Conservation (phyloP, 2,888 invertebrate species). For the Anticlea derivata region DNA sequence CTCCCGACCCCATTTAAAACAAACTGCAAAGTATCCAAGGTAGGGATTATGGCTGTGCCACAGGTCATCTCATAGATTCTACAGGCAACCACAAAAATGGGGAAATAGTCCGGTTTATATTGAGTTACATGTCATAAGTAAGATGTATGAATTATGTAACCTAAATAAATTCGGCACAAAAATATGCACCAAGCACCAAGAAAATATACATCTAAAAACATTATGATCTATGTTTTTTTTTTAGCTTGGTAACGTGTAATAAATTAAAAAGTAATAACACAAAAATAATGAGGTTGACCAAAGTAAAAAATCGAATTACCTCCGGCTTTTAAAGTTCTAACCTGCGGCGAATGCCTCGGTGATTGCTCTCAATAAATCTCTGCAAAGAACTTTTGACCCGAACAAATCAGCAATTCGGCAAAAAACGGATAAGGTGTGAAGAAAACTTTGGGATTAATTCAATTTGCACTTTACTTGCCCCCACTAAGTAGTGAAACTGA, state of each 20-base stretch:
- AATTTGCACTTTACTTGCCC: constrained; percentile 22
- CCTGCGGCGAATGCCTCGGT: constrained; percentile 4
- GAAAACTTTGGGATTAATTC: constrained; percentile 29
- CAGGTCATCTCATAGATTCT: background rate
- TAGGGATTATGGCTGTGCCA: constrained; percentile 9
- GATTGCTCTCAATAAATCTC: constrained; percentile 26
- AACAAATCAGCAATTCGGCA: constrained; percentile 14
- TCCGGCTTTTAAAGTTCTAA: constrained; percentile 4
- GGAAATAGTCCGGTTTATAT: background rate
- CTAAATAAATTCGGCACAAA: too few species aligned
- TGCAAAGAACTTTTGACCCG: constrained; percentile 17
- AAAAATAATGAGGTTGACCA: too few species aligned
- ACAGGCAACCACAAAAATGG: background rate
- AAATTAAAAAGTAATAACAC: too few species aligned
- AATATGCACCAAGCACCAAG: too few species aligned
- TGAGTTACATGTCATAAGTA: too few species aligned
- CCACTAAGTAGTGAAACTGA: constrained; percentile 15
- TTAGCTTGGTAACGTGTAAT: too few species aligned
- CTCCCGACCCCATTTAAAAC: constrained; percentile 21
- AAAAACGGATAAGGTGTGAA: constrained; percentile 26
- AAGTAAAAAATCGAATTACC: too few species aligned
- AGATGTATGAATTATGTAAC: too few species aligned
- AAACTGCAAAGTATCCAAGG: constrained; percentile 21
- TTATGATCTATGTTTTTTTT: too few species aligned
- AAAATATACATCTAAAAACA: too few species aligned